Evolutionary conservation across 1,140 invertebrate genomes (phyloP).

Genomic region (Drosophila tsacasi): DNA sequence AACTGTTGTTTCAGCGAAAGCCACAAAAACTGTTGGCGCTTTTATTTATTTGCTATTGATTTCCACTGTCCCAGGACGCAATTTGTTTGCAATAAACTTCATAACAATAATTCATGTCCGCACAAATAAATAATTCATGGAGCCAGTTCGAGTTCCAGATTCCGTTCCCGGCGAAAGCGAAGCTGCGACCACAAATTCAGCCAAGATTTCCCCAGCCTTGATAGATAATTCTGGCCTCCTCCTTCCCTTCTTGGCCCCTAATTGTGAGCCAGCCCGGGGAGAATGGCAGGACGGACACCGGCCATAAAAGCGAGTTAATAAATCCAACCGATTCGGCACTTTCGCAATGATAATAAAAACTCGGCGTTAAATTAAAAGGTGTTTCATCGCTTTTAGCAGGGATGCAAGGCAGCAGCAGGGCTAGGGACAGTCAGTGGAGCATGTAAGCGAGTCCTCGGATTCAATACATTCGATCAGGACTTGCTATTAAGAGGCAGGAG

Average conservation of each 20-base stretch:
- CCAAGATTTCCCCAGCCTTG: constrained; percentile 29
- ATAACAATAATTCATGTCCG: constrained; percentile 85
- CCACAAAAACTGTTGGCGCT: constrained; percentile 82
- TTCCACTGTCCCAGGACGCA: constrained; percentile 83
- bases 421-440: constrained; percentile 39
- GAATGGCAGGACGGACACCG: too few relatives aligned
- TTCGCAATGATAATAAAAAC: constrained; percentile 70
- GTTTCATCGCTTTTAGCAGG: constrained; percentile 40
- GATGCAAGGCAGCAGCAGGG: neutral
- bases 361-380: constrained; percentile 79
- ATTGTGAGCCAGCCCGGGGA: constrained; percentile 3
- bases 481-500: constrained; percentile 3
- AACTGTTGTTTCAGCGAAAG: constrained; percentile 70
- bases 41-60: constrained; percentile 85
- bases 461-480: constrained; percentile 27
- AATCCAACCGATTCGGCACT: constrained; percentile 51
- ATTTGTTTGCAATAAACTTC: constrained; percentile 85
- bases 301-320: constrained; percentile 70
- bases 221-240: constrained; percentile 59
- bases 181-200: neutral
- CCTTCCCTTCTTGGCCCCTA: neutral
- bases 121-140: constrained; percentile 84
- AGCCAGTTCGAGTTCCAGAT: constrained; percentile 11
- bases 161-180: neutral
- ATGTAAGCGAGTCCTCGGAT: constrained; percentile 36